A percentile compares a stretch with the other conserved stretches of the same genome.
Evolutionary conservation across 2,888 invertebrate genomes (phyloP).

Genomic region (Mayetiola destructor): DNA sequence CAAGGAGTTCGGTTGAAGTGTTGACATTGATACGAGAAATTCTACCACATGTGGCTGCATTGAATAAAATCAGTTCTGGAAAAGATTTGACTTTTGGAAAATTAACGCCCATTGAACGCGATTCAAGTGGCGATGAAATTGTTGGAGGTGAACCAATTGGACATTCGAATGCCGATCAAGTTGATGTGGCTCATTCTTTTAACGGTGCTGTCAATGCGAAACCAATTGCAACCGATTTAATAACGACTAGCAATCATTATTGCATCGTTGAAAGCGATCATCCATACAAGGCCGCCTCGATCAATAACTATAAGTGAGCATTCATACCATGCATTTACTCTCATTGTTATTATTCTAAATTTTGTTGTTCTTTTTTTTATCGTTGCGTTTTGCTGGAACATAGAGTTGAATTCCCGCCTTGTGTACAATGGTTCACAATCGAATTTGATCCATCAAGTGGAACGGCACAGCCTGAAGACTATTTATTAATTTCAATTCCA

Average conservation of each 20-base stretch:
- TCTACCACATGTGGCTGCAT: constrained; percentile 72
- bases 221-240: constrained; percentile 23
- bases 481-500: constrained; percentile 56
- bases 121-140: constrained; percentile 24
- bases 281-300: constrained; percentile 81
- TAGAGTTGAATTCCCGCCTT: constrained; percentile 74
- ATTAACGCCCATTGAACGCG: constrained; percentile 11
- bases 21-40: constrained; percentile 74
- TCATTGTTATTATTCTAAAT: not conserved
- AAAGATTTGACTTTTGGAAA: constrained; percentile 24
- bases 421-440: constrained; percentile 80
- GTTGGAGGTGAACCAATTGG: constrained; percentile 22
- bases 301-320: constrained; percentile 64
- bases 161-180: constrained; percentile 18
- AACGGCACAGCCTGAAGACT: constrained; percentile 87
- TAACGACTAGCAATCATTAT: constrained; percentile 73
- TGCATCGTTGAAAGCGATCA: constrained; percentile 92
- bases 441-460: constrained; percentile 88
- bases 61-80: constrained; percentile 49
- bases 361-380: not conserved
- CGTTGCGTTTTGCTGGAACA: not conserved
- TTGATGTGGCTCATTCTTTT: constrained; percentile 15
- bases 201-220: constrained; percentile 23
- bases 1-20: constrained; percentile 76
- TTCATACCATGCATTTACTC: too few relatives aligned